These are phyloP conservation scores for Nycticryphes semicollaris DNA, from an alignment of 2,113 vertebrate genomes.

Conservation along the genomic window DNA sequence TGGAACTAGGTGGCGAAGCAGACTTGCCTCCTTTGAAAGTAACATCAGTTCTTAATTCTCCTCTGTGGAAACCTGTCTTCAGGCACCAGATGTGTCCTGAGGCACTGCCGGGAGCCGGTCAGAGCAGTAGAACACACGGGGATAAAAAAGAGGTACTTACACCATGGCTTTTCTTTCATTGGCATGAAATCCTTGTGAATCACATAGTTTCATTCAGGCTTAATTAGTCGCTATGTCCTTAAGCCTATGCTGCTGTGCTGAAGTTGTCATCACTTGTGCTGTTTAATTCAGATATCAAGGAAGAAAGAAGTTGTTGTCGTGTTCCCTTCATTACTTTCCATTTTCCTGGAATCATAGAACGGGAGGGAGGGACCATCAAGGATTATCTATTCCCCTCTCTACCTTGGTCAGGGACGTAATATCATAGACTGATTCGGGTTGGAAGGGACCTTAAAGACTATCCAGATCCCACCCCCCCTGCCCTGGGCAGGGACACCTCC, in stretches of 20 bases:
- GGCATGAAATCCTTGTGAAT: not conserved
- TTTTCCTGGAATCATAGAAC: not conserved
- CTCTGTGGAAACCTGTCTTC: conserved; percentile 94
- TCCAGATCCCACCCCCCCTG: too few species aligned
- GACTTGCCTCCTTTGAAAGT: conserved; percentile 84
- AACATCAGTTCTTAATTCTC: conserved; percentile 85
- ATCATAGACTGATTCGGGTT: too few species aligned
- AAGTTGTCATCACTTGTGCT: not conserved
- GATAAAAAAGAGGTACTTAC: conserved; percentile 68
- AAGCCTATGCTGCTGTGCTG: not conserved
- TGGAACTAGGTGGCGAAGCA: conserved; percentile 81
- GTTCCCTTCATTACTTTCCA: not conserved
- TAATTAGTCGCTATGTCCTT: rapidly evolving
- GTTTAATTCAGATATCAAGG: not conserved
- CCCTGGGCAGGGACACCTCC: too few species aligned
- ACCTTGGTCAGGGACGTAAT: not conserved
- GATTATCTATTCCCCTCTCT: not conserved
- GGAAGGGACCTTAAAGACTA: too few species aligned
- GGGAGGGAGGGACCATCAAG: not conserved
- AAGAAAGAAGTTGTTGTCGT: not conserved
- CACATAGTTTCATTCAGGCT: not conserved
- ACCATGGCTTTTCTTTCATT: not conserved
- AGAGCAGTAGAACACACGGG: not conserved
- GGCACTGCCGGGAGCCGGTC: not conserved
- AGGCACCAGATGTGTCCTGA: conserved; percentile 83